Evolutionary conservation across 2,113 vertebrate genomes (phyloP).

Genomic region (Limnothrissa miodon): DNA sequence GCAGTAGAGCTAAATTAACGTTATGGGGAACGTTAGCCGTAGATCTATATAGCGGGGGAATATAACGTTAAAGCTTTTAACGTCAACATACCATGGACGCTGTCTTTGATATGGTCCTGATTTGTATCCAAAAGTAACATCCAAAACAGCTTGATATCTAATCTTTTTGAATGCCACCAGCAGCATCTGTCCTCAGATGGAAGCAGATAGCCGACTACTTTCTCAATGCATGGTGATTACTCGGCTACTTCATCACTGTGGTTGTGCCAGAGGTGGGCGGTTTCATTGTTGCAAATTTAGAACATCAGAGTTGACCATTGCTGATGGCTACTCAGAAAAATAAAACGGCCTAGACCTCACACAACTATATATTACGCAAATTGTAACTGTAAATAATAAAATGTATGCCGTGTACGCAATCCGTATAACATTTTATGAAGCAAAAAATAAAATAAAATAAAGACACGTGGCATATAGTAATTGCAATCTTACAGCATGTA

Average conservation of each 20-base stretch:
- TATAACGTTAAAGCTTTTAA: background rate
- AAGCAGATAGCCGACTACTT: background rate
- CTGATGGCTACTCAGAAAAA: background rate
- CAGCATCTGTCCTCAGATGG: background rate
- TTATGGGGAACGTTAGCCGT: background rate
- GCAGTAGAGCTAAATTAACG: background rate
- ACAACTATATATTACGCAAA: background rate
- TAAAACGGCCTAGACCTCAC: background rate
- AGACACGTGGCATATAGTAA: too few relatives aligned
- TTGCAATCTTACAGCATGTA: too few relatives aligned
- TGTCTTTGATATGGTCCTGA: background rate
- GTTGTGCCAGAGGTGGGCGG: background rate
- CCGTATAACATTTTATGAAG: too few relatives aligned
- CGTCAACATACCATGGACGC: constrained; percentile 5
- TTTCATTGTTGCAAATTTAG: constrained; percentile 5
- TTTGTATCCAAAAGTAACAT: background rate
- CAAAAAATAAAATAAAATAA: too few relatives aligned
- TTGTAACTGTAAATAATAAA: background rate
- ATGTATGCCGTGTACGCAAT: too few relatives aligned
- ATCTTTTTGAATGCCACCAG: background rate
- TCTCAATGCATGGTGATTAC: background rate
- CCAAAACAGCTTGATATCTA: background rate
- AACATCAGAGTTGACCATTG: background rate
- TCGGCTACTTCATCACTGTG: background rate
- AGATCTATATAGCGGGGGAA: background rate